Percentiles rank a stretch among this genome's conserved stretches.
Evolutionary conservation across 2,888 invertebrate genomes (phyloP).

Genomic region (Catocala sponsa): DNA sequence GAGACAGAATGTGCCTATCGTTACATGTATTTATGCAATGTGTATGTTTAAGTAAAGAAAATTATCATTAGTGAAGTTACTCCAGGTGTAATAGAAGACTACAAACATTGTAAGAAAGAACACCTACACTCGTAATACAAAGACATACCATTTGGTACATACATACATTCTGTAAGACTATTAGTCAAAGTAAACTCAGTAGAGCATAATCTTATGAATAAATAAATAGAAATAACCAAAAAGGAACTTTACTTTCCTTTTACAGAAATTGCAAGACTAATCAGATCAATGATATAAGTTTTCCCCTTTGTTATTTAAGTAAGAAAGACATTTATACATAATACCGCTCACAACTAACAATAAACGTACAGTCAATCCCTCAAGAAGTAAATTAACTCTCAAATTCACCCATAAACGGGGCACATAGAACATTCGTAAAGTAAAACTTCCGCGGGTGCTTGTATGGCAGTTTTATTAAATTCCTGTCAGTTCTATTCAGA

Average conservation of each 20-base stretch:
- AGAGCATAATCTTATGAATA: too few relatives aligned
- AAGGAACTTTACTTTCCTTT: neutral
- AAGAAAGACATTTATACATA: neutral
- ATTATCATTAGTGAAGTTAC: too few relatives aligned
- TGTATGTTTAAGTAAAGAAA: too few relatives aligned
- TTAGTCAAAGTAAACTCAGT: too few relatives aligned
- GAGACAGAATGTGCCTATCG: too few relatives aligned
- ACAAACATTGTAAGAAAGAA: too few relatives aligned
- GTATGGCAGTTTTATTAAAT: constrained; percentile 38
- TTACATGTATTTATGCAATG: too few relatives aligned
- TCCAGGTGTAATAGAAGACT: too few relatives aligned
- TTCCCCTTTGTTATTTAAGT: constrained; percentile 6
- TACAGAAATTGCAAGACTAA: constrained; percentile 3
- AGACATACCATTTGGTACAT: too few relatives aligned
- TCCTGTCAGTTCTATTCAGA: constrained; percentile 18
- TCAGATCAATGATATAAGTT: constrained; percentile 1
- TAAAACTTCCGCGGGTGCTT: constrained; percentile 28
- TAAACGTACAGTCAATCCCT: constrained; percentile 12
- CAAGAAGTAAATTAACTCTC: constrained; percentile 32
- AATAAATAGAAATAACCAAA: neutral
- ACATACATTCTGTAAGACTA: too few relatives aligned
- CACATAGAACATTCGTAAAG: constrained; percentile 21
- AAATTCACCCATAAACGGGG: constrained; percentile 28
- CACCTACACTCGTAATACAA: too few relatives aligned
- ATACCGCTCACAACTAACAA: constrained; percentile 9